Base-by-base conservation (phyloP, 2,113 vertebrate species). In the Thamnaconus septentrionalis region DNA sequence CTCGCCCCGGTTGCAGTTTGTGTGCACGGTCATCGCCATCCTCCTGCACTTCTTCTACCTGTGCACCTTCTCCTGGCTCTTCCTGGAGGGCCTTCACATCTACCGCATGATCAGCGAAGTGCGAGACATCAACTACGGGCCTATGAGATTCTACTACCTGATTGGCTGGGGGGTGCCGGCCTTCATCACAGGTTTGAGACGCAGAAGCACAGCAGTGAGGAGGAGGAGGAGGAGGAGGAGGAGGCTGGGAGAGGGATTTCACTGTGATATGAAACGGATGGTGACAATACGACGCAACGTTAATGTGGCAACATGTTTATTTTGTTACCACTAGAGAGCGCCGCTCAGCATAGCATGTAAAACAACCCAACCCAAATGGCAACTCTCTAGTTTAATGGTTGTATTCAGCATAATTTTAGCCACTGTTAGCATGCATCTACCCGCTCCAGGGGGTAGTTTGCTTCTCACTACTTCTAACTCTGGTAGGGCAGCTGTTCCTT, bases 81-180 rank as follows among this genome's bases (percentile, higher is more conserved):
- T 98, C 79, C 91, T 98, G 81, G 96, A 98, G 80, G 93, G 92
- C 0, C 90, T 98, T 70, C 96, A 98, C 58, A 85, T 95, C 5
- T 96, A 97, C 89, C 94, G 96, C 59, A 92, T 94, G 52, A 91
- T 94, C 74, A 95, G 89, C 0, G 96, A 98, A 78, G 91, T 94
- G 49, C 93, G 96, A 4, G 94, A 96, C 44, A 92, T 98, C 66
- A 96, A 97, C 76, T 92, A 92, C 0, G 96, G 96, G 45, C 95
- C 96, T 69, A 98, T 98, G 96, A 92, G 95, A 47, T 98, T 98
- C 90, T 98, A 98, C 91, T 96, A 96, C 69, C 90, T 96, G 75
- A 91, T 97, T 59, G 96, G 96, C 77, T 98, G 96, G 96, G 96
- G 96, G 0, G 92, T 98, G 11, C 96, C 96, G 0, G 95, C 96